Evolutionary conservation across 2,888 invertebrate genomes (phyloP), one percentile per base, ranked within the genome.

Genomic region (Rugalucina vietnamica): DNA sequence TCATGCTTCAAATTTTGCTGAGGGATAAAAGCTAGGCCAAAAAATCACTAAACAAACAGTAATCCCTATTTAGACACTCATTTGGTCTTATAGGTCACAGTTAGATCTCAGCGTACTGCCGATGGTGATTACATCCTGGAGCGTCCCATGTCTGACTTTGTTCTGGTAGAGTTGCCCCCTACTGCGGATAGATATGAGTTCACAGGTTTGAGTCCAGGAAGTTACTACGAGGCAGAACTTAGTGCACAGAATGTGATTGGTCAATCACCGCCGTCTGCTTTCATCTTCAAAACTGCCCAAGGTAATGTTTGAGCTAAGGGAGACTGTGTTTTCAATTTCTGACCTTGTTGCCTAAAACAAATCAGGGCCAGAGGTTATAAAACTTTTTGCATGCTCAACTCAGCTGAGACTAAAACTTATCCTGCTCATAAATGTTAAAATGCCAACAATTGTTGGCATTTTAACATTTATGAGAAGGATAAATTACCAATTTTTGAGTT

Each of bases 151-250:
- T 24, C 57, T 12, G 49, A 50, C 12, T 83, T 74, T 69, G 10
- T 21, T 10, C 54, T 57, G 10, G 81, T 84, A 27, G 88, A 92
- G 73, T 95, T 95, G 87, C 84, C 85, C 0, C 99, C 99, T 95
- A 97, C 97, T 54, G 97, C 98, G 0, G 99, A 99, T 94, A 99
- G 99, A 39, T 83, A 76, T 69, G 8, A 57, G 12, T 36, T 90
- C 0, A 60, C 43, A 12, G 54, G 54, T 29, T 79, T 90, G 21
- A 72, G 82, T 24, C 84, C 88, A 12, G 72, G 71, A n/a, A 82
- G 77, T 49, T 86, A 84, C 72, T 90, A 90, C 36, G 76, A 90
- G 75, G 88, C 84, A 12, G 84, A 88, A 39, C 76, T 90, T 3
- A 78, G 72, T 36, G 89, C 90, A 5, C 69, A 27, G 4, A 89